Evolutionary conservation across 2,113 vertebrate species (phyloP).

Genomic region (Macroglossus sobrinus): DNA sequence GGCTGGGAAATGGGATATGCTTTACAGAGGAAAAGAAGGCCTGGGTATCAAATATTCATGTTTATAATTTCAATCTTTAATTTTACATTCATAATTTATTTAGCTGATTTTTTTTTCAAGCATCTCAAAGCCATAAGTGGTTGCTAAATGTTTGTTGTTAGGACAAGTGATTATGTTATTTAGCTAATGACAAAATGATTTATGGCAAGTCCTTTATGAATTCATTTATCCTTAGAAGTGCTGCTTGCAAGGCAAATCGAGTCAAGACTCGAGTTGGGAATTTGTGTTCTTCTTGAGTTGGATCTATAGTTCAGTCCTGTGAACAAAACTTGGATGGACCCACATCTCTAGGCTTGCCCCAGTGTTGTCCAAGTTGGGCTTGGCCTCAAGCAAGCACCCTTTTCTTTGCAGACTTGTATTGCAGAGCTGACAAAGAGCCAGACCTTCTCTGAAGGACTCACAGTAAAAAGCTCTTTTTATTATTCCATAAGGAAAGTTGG

Average conservation of each 20-base stretch:
- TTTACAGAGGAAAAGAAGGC: not conserved
- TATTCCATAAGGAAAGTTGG: not conserved
- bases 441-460: not conserved
- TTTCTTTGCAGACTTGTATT: not conserved
- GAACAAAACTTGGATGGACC: not conserved
- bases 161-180: not conserved
- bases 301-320: not conserved
- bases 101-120: conserved; percentile 21
- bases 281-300: not conserved
- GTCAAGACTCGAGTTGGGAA: not conserved
- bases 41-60: conserved; percentile 52
- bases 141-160: conserved; percentile 42
- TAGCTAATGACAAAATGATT: not conserved
- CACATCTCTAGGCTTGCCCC: not conserved
- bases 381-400: not conserved
- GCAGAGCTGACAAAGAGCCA: not conserved
- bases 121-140: conserved; percentile 20
- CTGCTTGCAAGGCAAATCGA: not conserved
- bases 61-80: conserved; percentile 41
- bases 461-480: not conserved
- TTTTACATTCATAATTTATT: conserved; percentile 68
- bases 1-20: conserved; percentile 19
- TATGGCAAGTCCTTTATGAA: not conserved
- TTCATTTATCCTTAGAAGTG: conserved; percentile 36
- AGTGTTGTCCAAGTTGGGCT: not conserved